These are phyloP conservation scores for Sebastes nivosus DNA, from an alignment of 2,797 vertebrate genomes.

Conservation along the genomic window DNA sequence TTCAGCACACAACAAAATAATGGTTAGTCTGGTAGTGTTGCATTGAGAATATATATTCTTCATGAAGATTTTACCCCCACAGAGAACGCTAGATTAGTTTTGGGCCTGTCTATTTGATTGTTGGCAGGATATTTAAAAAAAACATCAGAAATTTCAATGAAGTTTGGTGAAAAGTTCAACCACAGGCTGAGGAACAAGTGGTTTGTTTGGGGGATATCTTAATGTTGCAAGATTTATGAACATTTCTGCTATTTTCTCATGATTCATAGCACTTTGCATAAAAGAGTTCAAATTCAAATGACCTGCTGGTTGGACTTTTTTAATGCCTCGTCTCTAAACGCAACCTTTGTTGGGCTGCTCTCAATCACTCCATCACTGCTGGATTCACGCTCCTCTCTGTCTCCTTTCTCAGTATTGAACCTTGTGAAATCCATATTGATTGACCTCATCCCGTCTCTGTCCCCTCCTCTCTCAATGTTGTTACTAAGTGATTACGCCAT, in stretches of 20 bases:
- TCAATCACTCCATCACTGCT: not conserved
- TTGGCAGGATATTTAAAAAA: not conserved
- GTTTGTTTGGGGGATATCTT: not conserved
- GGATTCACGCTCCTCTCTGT: not conserved
- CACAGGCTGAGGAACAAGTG: not conserved
- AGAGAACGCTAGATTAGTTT: no score
- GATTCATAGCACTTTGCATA: not conserved
- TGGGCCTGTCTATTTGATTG: not conserved
- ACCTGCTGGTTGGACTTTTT: not conserved
- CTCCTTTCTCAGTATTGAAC: constrained; percentile 7
- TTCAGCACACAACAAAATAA: not conserved
- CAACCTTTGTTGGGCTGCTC: not conserved
- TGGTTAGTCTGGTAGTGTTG: not conserved
- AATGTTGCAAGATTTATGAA: not conserved
- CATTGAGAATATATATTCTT: not conserved
- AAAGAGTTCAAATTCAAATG: not conserved
- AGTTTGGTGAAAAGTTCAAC: not conserved
- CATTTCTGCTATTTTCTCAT: not conserved
- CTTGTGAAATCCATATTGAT: constrained; percentile 29
- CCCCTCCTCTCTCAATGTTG: constrained; percentile 10
- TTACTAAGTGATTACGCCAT: constrained; percentile 39
- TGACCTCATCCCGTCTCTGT: constrained; percentile 20
- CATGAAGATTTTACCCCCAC: not conserved
- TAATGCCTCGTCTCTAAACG: not conserved
- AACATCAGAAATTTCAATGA: not conserved